phyloP scores from a whole-genome alignment of 1,140 invertebrate species.

The Gonioctena quinquepunctata region DNA sequence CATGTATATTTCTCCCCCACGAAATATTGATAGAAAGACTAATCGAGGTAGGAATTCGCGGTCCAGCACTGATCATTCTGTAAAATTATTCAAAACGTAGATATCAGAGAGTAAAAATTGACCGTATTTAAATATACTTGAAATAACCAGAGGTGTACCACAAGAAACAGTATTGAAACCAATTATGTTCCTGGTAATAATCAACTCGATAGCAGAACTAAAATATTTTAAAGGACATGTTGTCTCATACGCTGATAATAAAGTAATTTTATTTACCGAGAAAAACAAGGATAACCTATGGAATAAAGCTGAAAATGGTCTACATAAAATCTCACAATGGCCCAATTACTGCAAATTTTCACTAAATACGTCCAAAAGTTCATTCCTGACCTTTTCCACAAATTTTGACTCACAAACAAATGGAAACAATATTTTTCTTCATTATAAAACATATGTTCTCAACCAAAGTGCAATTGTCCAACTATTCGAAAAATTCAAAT shows the following conservation, averaged over 20 bases:
- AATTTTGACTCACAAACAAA: too few relatives aligned
- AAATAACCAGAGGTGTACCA: neutral
- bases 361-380: neutral
- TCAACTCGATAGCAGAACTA: neutral
- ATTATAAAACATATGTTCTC: too few relatives aligned
- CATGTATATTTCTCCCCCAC: neutral
- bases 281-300: neutral
- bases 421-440: too few relatives aligned
- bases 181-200: neutral
- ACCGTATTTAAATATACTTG: neutral
- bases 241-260: neutral
- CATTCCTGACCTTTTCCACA: too few relatives aligned
- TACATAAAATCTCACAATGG: neutral
- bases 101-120: neutral
- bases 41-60: neutral
- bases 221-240: neutral
- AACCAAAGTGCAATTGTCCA: too few relatives aligned
- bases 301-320: neutral
- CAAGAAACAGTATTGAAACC: neutral
- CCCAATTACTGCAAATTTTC: neutral
- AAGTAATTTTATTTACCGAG: neutral
- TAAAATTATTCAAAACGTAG: neutral
- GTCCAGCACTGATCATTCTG: neutral
- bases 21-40: neutral
- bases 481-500: too few relatives aligned